These are phyloP conservation scores for Drosophila putrida DNA, from an alignment of 2,888 invertebrate genomes.

Conservation along the genomic window DNA sequence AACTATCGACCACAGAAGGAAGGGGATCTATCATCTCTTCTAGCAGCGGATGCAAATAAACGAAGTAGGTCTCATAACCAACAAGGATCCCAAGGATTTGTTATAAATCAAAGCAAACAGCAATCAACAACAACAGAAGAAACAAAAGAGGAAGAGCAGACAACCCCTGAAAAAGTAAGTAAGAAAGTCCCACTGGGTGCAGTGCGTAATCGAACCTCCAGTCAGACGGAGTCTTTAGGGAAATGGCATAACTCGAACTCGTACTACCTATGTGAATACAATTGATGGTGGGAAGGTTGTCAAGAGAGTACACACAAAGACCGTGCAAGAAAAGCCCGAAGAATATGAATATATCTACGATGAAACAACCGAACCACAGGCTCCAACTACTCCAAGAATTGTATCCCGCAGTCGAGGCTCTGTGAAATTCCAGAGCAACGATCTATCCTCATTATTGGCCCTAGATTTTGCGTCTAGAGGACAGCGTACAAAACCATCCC, in stretches of 20 bases:
- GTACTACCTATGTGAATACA: constrained; percentile 65
- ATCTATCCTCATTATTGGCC: constrained; percentile 82
- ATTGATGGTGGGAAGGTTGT: constrained; percentile 66
- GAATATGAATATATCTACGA: constrained; percentile 75
- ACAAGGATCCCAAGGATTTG: background rate
- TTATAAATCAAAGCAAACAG: background rate
- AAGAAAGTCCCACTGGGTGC: constrained; percentile 24
- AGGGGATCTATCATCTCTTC: constrained; percentile 72
- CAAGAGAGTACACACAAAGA: constrained; percentile 69
- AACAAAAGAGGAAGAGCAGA: background rate
- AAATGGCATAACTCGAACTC: constrained; percentile 62
- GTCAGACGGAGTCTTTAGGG: constrained; percentile 56
- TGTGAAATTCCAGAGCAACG: constrained; percentile 73
- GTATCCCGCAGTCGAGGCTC: constrained; percentile 75
- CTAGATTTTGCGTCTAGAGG: constrained; percentile 73
- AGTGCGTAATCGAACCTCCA: constrained; percentile 56
- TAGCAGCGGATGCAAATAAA: constrained; percentile 70
- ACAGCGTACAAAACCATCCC: constrained; percentile 38
- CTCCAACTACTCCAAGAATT: constrained; percentile 66
- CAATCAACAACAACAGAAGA: background rate
- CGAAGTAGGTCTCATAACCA: constrained; percentile 18
- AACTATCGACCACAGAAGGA: constrained; percentile 70
- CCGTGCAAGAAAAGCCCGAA: constrained; percentile 59
- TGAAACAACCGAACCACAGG: constrained; percentile 47
- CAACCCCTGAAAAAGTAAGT: background rate